Conservation (phyloP, 1,140 invertebrate species). For the Campoletis sonorensis region DNA sequence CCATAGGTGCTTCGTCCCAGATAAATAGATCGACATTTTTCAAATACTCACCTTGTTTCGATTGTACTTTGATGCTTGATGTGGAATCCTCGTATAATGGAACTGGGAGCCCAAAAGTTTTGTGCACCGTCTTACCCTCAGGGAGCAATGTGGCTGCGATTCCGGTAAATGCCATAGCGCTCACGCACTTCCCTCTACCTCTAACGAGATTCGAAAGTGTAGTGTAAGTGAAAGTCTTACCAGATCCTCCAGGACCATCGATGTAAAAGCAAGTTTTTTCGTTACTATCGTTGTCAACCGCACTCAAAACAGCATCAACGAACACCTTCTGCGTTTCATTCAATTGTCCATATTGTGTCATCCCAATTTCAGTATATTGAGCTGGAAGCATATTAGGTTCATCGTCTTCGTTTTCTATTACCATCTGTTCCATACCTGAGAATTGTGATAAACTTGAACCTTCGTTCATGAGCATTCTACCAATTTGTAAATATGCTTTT, state of each 20-base stretch:
- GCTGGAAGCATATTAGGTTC: too few species aligned
- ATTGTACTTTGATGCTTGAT: conserved; percentile 6
- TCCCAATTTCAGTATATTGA: too few species aligned
- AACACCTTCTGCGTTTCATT: too few species aligned
- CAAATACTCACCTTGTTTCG: neutral
- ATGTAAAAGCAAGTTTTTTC: conserved; percentile 22
- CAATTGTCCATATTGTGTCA: too few species aligned
- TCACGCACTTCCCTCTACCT: conserved; percentile 7
- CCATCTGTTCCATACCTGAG: conserved; percentile 29
- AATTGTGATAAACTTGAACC: conserved; percentile 27
- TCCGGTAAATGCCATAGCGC: conserved; percentile 23
- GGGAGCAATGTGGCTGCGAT: conserved; percentile 40
- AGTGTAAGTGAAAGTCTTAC: neutral
- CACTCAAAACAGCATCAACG: too few species aligned
- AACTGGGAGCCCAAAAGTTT: conserved; percentile 1
- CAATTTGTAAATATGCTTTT: conserved; percentile 35
- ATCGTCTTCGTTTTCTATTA: neutral
- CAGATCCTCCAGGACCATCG: conserved; percentile 5
- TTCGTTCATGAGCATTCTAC: conserved; percentile 26
- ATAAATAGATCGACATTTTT: conserved; percentile 5
- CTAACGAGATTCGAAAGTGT: neutral
- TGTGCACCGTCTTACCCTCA: conserved; percentile 14
- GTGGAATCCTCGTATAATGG: neutral
- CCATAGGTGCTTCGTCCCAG: conserved; percentile 63
- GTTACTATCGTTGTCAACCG: too few species aligned